phyloP scores from a whole-genome alignment of 2,797 vertebrate species.

The Erpetoichthys calabaricus region DNA sequence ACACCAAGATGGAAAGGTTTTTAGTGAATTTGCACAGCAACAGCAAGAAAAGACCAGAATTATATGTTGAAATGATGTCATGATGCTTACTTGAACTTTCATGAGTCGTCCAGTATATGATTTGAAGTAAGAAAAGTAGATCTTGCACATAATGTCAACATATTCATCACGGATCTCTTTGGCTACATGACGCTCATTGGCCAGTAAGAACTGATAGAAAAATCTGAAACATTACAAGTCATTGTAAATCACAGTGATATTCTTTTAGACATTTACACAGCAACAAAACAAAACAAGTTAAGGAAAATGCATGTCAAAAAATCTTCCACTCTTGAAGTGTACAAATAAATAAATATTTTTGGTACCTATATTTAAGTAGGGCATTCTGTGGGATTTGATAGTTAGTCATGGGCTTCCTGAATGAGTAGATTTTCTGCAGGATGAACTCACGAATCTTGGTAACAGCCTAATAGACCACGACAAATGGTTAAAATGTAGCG shows the following conservation, averaged over 20 bases:
- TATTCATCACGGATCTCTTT: slow-evolving; percentile 86
- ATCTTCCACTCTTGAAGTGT: no score
- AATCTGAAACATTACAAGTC: slow-evolving; percentile 42
- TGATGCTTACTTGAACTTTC: slow-evolving; percentile 71
- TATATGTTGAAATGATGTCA: no score
- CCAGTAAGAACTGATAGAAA: slow-evolving; percentile 85
- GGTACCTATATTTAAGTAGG: slow-evolving; percentile 74
- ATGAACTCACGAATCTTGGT: slow-evolving; percentile 85
- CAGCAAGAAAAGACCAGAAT: no score
- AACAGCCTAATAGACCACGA: slow-evolving; percentile 52
- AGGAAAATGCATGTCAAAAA: background rate
- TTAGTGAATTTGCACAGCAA: no score
- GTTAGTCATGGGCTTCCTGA: slow-evolving; percentile 91
- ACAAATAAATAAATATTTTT: background rate
- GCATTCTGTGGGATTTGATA: slow-evolving; percentile 90
- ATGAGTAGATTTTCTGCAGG: slow-evolving; percentile 84
- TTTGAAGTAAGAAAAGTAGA: slow-evolving; percentile 85
- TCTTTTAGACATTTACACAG: background rate
- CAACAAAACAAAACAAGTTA: background rate
- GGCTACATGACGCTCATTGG: slow-evolving; percentile 70
- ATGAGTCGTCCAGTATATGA: slow-evolving; percentile 78
- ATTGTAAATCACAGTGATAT: background rate
- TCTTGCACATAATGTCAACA: slow-evolving; percentile 82
- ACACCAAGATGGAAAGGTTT: no score
- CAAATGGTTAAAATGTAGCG: background rate